Conservation (phyloP, 2,113 vertebrate species). For the Osmerus mordax region DNA sequence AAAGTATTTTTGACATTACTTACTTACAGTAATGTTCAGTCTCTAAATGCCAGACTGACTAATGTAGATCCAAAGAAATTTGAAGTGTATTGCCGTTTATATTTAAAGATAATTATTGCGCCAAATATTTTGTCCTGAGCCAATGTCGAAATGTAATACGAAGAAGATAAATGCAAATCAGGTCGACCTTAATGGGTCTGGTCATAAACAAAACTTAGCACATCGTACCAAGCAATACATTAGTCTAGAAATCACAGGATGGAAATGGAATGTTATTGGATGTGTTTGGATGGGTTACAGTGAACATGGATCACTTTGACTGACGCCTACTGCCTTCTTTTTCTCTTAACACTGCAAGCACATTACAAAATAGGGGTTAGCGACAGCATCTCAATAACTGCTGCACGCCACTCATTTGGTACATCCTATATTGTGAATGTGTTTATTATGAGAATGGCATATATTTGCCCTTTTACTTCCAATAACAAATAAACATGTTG, state of each 20-base stretch:
- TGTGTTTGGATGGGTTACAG: constrained; percentile 19
- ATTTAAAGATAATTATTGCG: not conserved
- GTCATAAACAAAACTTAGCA: constrained; percentile 38
- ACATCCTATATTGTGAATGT: not conserved
- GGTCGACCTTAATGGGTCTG: constrained; percentile 46
- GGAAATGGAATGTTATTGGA: constrained; percentile 37
- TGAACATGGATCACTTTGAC: constrained; percentile 13
- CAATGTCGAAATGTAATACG: constrained; percentile 51
- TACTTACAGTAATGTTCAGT: too few relatives aligned
- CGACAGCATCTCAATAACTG: not conserved
- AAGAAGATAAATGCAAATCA: constrained; percentile 45
- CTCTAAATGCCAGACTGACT: constrained; percentile 30
- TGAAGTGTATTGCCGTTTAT: not conserved
- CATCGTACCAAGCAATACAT: constrained; percentile 34
- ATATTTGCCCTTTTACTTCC: not conserved
- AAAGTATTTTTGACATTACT: too few relatives aligned
- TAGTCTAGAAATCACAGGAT: constrained; percentile 30
- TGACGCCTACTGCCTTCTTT: not conserved
- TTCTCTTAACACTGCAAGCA: constrained; percentile 3
- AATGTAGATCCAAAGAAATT: not conserved
- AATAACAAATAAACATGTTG: not conserved
- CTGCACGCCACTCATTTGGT: not conserved
- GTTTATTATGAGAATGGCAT: not conserved
- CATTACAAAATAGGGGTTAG: not conserved
- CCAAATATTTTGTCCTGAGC: constrained; percentile 37